Percentiles rank a stretch among this genome's conserved stretches.
These are phyloP conservation scores for Axea sp. DNA, from an alignment of 2,888 invertebrate species.

Conservation along the genomic window DNA sequence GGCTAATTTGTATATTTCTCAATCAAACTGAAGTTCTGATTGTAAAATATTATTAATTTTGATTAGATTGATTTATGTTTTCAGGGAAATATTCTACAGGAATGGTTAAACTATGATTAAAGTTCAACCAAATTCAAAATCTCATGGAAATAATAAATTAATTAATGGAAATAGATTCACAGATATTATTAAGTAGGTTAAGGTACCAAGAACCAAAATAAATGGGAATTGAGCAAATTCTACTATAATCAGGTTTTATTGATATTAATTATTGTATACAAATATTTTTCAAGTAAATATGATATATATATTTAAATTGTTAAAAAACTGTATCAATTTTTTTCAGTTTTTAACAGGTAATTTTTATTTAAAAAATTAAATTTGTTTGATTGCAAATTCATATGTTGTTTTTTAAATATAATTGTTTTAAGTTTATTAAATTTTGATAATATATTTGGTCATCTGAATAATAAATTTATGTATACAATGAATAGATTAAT, in stretches of 20 bases:
- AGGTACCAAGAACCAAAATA: conserved; percentile 9
- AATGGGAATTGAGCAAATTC: conserved; percentile 2
- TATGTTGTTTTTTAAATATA: too few species aligned
- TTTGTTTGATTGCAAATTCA: too few species aligned
- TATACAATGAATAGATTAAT: too few species aligned
- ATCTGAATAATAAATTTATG: too few species aligned
- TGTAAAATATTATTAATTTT: conserved; percentile 50
- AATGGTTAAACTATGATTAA: conserved; percentile 16
- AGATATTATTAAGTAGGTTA: conserved; percentile 7
- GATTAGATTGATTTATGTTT: conserved; percentile 45
- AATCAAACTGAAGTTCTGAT: conserved; percentile 21
- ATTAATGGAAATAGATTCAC: conserved; percentile 22
- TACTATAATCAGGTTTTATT: conserved; percentile 30
- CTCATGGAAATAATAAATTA: conserved; percentile 15
- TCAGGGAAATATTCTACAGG: conserved; percentile 48
- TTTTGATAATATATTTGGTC: too few species aligned
- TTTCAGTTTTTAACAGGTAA: too few species aligned
- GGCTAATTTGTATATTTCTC: conserved; percentile 17
- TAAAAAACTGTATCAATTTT: too few species aligned
- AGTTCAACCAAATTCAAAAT: conserved; percentile 28
- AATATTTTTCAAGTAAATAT: too few species aligned
- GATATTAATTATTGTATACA: too few species aligned
- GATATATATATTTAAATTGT: too few species aligned
- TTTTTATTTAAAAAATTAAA: too few species aligned
- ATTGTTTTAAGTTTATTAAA: too few species aligned